These are phyloP conservation scores for Pelobates cultripes DNA, from an alignment of 2,797 vertebrate species.

Conservation along the genomic window DNA sequence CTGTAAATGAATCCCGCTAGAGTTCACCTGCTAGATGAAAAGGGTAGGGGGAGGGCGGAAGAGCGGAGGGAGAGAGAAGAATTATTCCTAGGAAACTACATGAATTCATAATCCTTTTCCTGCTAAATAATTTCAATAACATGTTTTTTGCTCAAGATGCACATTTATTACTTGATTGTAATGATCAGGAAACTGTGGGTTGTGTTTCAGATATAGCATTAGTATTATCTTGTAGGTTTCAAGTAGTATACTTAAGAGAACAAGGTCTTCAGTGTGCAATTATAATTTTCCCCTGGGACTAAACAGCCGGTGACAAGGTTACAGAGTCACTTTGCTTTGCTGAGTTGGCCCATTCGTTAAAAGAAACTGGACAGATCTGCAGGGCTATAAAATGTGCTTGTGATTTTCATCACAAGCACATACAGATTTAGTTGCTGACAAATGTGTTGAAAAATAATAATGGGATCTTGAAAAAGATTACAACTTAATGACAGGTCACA, in stretches of 20 bases:
- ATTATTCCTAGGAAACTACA: too few species aligned
- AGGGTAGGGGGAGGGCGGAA: too few species aligned
- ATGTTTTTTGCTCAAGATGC: too few species aligned
- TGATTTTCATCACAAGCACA: constrained; percentile 52
- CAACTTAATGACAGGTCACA: constrained; percentile 31
- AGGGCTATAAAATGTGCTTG: constrained; percentile 24
- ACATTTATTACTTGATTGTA: too few species aligned
- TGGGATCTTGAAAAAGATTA: constrained; percentile 31
- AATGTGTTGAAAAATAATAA: constrained; percentile 54
- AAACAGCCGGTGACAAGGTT: constrained; percentile 39
- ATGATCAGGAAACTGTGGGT: not conserved
- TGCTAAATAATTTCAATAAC: too few species aligned
- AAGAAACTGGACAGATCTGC: constrained; percentile 47
- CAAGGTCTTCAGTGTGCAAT: constrained; percentile 34
- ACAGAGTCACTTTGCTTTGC: constrained; percentile 54
- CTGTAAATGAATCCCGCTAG: too few species aligned
- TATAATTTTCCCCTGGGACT: constrained; percentile 29
- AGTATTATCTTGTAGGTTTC: constrained; percentile 35
- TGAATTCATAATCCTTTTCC: too few species aligned
- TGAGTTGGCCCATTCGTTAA: constrained; percentile 56
- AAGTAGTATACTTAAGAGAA: constrained; percentile 30
- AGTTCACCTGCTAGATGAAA: too few species aligned
- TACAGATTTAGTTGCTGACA: constrained; percentile 44
- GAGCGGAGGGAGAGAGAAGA: too few species aligned
- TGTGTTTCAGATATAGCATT: not conserved